phyloP scores from a whole-genome alignment of 2,113 vertebrate genomes.

The Hippocampus mohnikei region DNA sequence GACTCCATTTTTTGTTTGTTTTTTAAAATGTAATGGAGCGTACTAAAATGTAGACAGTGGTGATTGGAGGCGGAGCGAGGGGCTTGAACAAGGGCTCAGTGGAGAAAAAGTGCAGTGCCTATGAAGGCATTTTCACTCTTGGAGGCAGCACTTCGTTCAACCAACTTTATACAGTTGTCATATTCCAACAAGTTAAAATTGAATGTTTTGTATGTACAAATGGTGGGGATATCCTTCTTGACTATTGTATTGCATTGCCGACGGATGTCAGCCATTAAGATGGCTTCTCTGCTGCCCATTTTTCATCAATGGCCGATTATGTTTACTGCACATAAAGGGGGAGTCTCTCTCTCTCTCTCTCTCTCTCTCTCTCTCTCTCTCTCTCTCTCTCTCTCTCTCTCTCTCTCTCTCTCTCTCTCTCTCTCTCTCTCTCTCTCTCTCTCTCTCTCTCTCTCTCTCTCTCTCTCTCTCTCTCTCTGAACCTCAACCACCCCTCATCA shows the following conservation, averaged over 20 bases:
- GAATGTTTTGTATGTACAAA: not conserved
- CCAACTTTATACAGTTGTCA: too few species aligned
- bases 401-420: constrained; percentile 24
- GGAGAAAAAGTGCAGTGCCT: too few species aligned
- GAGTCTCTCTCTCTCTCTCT: not conserved
- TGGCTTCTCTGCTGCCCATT: constrained; percentile 28
- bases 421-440: constrained; percentile 2
- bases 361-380: constrained; percentile 19
- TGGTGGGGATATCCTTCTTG: not conserved
- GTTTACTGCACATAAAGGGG: too few species aligned
- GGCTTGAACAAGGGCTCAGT: too few species aligned
- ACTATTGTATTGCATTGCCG: not conserved
- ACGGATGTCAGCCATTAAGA: constrained; percentile 34
- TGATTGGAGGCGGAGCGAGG: too few species aligned
- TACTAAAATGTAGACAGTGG: too few species aligned
- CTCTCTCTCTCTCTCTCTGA: constrained; percentile 12
- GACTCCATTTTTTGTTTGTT: too few species aligned
- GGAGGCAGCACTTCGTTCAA: too few species aligned
- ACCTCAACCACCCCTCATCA: constrained; percentile 30
- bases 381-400: constrained; percentile 7
- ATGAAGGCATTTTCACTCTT: too few species aligned
- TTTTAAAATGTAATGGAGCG: too few species aligned
- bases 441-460: constrained; percentile 10
- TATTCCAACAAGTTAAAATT: too few species aligned
- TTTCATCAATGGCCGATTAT: constrained; percentile 1